phyloP scores from a whole-genome alignment of 2,113 vertebrate genomes.

The Dasyprocta punctata region DNA sequence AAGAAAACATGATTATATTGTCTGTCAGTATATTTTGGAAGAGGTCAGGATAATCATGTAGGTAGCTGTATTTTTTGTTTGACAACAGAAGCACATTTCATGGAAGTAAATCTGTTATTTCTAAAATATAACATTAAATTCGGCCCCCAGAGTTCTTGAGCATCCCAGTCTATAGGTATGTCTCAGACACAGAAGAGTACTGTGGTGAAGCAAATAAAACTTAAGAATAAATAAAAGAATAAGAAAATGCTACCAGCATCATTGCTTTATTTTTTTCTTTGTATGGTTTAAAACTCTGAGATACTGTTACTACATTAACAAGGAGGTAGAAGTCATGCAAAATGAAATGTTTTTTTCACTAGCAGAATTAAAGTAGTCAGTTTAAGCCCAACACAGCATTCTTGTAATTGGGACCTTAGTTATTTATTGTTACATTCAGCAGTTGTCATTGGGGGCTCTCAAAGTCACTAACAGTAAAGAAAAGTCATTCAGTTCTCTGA shows the following conservation, averaged over 20 bases:
- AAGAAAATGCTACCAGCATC: background rate
- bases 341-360: background rate
- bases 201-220: background rate
- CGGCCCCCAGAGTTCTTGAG: background rate
- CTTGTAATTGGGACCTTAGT: background rate
- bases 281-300: background rate
- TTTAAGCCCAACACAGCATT: background rate
- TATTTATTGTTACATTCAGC: background rate
- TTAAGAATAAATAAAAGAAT: background rate
- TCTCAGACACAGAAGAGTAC: background rate
- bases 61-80: background rate
- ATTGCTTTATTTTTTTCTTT: background rate
- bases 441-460: background rate
- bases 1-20: background rate
- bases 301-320: background rate
- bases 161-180: background rate
- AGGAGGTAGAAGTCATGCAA: background rate
- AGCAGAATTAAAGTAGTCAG: background rate
- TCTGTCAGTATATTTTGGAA: background rate
- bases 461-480: background rate
- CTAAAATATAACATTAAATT: background rate
- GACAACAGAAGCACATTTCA: background rate
- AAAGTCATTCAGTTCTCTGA: background rate
- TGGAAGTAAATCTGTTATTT: background rate
- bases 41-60: background rate